Percentiles rank a stretch among this genome's conserved stretches.
Conservation (phyloP, 2,797 vertebrate genomes). For the Eptatretus atami region DNA sequence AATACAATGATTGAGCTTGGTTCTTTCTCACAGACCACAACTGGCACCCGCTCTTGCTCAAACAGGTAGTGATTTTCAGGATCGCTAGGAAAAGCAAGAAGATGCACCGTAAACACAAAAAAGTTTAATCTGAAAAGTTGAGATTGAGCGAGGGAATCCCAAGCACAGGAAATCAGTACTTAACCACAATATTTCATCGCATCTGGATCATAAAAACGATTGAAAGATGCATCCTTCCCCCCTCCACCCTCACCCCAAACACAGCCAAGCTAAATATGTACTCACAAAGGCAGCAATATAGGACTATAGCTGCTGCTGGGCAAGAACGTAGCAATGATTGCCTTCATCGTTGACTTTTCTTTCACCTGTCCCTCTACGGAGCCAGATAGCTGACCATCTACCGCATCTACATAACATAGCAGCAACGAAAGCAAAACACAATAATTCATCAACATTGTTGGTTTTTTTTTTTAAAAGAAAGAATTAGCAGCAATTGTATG, state of each 20-base stretch:
- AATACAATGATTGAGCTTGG: constrained; percentile 97
- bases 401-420: constrained; percentile 33
- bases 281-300: constrained; percentile 86
- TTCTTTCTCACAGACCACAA: constrained; percentile 77
- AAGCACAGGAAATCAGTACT: no score
- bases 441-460: constrained; percentile 7
- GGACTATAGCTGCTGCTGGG: constrained; percentile 83
- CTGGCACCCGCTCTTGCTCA: constrained; percentile 76
- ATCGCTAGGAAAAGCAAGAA: constrained; percentile 23
- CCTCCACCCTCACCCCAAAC: background rate
- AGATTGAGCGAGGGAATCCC: no score
- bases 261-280: constrained; percentile 9
- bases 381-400: constrained; percentile 58
- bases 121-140: no score
- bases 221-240: background rate
- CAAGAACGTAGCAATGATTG: constrained; percentile 80
- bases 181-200: no score
- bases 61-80: constrained; percentile 95
- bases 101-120: background rate
- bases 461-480: no score
- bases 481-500: no score
- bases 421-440: constrained; percentile 8
- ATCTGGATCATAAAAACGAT: background rate
- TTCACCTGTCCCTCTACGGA: constrained; percentile 83
- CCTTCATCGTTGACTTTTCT: constrained; percentile 97